These are phyloP conservation scores for roundworm (Caenorhabditis elegans) DNA, from an alignment of 1,140 invertebrate species.

Conservation along the genomic window DNA sequence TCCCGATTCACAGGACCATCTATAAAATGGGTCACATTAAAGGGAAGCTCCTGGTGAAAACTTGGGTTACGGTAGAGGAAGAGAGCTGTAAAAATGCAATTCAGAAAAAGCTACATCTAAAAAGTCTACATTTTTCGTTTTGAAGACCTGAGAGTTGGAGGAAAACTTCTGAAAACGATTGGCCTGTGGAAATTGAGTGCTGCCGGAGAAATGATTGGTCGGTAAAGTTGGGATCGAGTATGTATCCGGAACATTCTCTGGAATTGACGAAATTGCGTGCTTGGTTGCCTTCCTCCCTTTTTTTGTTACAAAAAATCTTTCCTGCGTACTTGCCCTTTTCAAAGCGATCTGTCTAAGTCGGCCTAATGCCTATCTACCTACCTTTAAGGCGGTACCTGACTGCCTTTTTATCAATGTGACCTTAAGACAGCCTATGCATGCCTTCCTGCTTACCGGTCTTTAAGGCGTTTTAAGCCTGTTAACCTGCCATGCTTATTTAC, in stretches of 20 bases:
- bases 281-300: too few species aligned
- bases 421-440: too few species aligned
- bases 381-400: too few species aligned
- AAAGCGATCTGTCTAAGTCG: too few species aligned
- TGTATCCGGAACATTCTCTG: constrained; percentile 16
- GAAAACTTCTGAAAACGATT: background rate
- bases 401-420: too few species aligned
- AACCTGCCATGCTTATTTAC: too few species aligned
- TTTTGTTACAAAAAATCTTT: too few species aligned
- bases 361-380: too few species aligned
- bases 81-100: background rate
- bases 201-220: background rate
- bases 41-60: constrained; percentile 8
- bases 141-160: constrained; percentile 1
- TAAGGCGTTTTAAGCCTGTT: too few species aligned
- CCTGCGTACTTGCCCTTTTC: too few species aligned
- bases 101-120: background rate
- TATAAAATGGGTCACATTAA: constrained; percentile 11
- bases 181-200: background rate
- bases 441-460: too few species aligned
- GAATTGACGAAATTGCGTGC: background rate
- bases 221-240: constrained; percentile 2
- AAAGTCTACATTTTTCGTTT: background rate
- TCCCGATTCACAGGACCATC: background rate
- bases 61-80: constrained; percentile 17